phyloP scores from a whole-genome alignment of 2,797 vertebrate genomes.

The Pseudochaenichthys georgianus region DNA sequence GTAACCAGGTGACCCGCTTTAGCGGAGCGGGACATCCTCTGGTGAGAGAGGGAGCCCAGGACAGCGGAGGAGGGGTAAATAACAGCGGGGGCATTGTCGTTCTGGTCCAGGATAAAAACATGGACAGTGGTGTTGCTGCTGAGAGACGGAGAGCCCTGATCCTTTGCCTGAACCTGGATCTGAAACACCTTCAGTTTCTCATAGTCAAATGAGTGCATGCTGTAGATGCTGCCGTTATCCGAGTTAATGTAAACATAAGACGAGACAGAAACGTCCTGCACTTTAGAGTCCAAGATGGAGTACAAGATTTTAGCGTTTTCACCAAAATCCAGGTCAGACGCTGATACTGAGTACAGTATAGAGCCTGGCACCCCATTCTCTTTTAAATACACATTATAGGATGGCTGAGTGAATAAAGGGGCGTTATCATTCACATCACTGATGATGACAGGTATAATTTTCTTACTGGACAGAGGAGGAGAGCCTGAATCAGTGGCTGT shows the following conservation, averaged over 20 bases:
- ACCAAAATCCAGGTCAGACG: conserved; percentile 84
- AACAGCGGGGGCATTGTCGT: conserved; percentile 83
- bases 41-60: conserved; percentile 78
- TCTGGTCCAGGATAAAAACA: conserved; percentile 84
- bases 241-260: conserved; percentile 88
- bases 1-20: conserved; percentile 75
- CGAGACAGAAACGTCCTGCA: conserved; percentile 82
- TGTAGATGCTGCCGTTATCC: conserved; percentile 87
- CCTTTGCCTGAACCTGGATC: conserved; percentile 80
- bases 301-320: conserved; percentile 77
- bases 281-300: conserved; percentile 79
- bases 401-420: conserved; percentile 80
- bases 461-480: conserved; percentile 72
- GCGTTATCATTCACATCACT: conserved; percentile 90
- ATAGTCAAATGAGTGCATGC: conserved; percentile 84
- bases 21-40: conserved; percentile 72
- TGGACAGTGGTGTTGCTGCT: conserved; percentile 79
- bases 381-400: conserved; percentile 87
- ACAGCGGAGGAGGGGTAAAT: conserved; percentile 82
- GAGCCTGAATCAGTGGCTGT: conserved; percentile 86
- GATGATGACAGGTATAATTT: conserved; percentile 81
- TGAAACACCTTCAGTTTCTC: conserved; percentile 82
- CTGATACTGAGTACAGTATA: conserved; percentile 86
- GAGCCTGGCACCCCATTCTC: conserved; percentile 88
- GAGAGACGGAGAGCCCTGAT: conserved; percentile 80